phyloP scores from a whole-genome alignment of 2,888 invertebrate species.

The Pristionchus mayeri region DNA sequence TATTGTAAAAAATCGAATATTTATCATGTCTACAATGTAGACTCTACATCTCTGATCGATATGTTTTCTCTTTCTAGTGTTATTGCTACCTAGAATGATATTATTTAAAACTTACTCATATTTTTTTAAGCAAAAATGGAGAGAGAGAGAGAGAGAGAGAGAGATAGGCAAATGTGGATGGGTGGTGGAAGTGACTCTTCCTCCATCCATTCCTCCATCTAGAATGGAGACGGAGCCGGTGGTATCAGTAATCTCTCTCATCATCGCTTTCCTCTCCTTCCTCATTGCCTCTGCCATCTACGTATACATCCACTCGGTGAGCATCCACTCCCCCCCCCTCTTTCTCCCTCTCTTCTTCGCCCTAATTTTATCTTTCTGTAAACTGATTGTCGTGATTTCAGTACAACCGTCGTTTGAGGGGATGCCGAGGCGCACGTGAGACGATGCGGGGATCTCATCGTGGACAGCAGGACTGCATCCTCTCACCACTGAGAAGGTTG shows the following conservation, averaged over 20 bases:
- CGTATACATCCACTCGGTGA: neutral
- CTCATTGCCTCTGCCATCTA: neutral
- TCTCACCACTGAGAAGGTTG: constrained; percentile 7
- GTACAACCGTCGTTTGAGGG: neutral
- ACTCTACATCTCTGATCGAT: neutral
- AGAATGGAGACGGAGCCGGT: neutral
- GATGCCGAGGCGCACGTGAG: neutral
- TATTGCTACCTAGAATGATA: neutral
- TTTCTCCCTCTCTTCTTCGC: constrained; percentile 52
- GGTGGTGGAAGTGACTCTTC: neutral
- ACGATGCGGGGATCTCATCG: neutral
- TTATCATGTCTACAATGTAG: too few relatives aligned
- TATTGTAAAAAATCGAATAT: too few relatives aligned
- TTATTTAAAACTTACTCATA: too few relatives aligned
- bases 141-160: too few relatives aligned
- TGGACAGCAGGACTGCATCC: constrained; percentile 16
- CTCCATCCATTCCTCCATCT: neutral
- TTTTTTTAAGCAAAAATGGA: too few relatives aligned
- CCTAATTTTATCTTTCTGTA: neutral
- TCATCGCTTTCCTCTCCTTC: neutral
- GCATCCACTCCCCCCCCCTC: constrained; percentile 85
- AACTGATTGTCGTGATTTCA: too few relatives aligned
- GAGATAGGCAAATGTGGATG: neutral
- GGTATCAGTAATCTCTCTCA: neutral
- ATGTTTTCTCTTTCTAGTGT: neutral